phyloP scores from a whole-genome alignment of 1,140 invertebrate genomes.

The Danaus plexippus region DNA sequence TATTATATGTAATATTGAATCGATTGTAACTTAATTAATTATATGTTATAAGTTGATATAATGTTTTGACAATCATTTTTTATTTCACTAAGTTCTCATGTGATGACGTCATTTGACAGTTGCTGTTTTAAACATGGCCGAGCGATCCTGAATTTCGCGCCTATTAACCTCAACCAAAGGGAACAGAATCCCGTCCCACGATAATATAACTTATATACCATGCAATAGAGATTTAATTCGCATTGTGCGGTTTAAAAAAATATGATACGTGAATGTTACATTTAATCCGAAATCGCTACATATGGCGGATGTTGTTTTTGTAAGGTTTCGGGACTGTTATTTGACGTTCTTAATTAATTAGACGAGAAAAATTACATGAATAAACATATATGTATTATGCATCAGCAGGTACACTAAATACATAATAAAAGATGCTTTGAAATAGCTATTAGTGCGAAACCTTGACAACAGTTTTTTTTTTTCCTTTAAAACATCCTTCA shows the following conservation, averaged over 20 bases:
- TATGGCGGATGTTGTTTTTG: conserved; percentile 37
- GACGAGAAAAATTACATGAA: too few species aligned
- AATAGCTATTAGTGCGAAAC: too few species aligned
- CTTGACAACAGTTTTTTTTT: too few species aligned
- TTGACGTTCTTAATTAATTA: too few species aligned
- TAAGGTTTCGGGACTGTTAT: conserved; percentile 22
- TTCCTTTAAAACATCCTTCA: too few species aligned
- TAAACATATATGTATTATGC: too few species aligned
- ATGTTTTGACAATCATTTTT: conserved; percentile 1
- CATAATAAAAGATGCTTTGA: too few species aligned
- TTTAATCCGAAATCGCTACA: conserved; percentile 11
- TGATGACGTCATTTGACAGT: conserved; percentile 4
- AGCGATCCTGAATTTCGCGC: conserved; percentile 5
- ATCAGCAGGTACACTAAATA: not conserved
- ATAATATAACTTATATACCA: too few species aligned
- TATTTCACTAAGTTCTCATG: not conserved
- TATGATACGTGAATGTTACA: not conserved
- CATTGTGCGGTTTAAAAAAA: too few species aligned
- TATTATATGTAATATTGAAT: too few species aligned
- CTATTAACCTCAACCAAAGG: conserved; percentile 3
- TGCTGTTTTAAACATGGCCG: conserved; percentile 3
- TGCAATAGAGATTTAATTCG: too few species aligned
- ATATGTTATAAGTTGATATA: not conserved
- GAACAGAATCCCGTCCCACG: not conserved
- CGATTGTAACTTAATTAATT: too few species aligned